phyloP scores from a whole-genome alignment of 2,888 invertebrate species.

The Caenorhabditis sp. region DNA sequence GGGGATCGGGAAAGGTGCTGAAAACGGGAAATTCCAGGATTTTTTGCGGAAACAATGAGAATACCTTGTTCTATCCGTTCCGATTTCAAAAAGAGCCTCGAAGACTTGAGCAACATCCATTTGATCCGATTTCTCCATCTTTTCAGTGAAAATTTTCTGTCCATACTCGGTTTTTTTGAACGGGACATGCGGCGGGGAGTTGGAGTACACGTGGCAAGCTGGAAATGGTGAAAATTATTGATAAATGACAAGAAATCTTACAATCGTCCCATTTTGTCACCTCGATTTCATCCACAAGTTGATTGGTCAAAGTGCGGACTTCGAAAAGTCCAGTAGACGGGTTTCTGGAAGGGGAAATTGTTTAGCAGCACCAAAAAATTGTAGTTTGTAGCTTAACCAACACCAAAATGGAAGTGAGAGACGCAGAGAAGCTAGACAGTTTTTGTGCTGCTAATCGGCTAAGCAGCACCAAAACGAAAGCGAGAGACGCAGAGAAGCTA shows the following conservation, averaged over 20 bases:
- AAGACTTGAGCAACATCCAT: conserved; percentile 43
- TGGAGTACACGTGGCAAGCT: conserved; percentile 64
- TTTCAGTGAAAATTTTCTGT: conserved; percentile 50
- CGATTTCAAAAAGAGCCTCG: conserved; percentile 63
- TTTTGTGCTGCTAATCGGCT: too few species aligned
- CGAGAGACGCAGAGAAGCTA: too few species aligned
- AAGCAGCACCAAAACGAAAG: too few species aligned
- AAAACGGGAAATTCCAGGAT: too few species aligned
- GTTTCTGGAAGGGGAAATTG: conserved; percentile 28
- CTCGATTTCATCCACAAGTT: conserved; percentile 58
- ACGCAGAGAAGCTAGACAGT: too few species aligned
- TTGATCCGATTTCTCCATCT: conserved; percentile 34
- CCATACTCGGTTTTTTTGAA: conserved; percentile 73
- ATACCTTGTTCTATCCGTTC: conserved; percentile 54
- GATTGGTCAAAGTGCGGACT: conserved; percentile 70
- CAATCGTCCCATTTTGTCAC: conserved; percentile 43
- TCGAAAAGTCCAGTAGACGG: conserved; percentile 42
- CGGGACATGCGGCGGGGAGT: conserved; percentile 72
- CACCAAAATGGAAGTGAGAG: too few species aligned
- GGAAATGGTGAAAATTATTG: conserved; percentile 10
- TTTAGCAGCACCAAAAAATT: not conserved
- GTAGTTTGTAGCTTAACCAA: not conserved
- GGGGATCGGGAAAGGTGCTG: conserved; percentile 73
- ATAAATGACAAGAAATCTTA: not conserved
- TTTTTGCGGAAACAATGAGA: too few species aligned